Percentiles rank a stretch among this genome's conserved stretches.
Evolutionary conservation across 2,113 vertebrate species (phyloP).

Genomic region (Neomonachus schauinslandi): DNA sequence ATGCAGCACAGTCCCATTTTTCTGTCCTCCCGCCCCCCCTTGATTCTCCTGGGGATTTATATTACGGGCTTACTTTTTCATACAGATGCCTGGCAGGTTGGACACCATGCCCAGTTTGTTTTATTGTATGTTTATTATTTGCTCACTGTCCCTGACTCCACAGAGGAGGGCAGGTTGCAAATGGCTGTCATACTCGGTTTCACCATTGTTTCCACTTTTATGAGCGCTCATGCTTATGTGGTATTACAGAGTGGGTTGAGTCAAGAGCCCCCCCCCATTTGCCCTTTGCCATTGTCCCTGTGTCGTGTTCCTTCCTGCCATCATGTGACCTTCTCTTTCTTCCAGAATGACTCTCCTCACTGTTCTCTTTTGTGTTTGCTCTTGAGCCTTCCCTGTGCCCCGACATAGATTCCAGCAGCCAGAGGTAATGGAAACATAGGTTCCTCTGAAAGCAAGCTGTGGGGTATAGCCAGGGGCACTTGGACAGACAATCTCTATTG

Average conservation of each 20-base stretch:
- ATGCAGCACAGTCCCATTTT: background rate
- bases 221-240: background rate
- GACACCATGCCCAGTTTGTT: background rate
- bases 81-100: background rate
- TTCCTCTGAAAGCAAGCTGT: background rate
- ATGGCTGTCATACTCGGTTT: background rate
- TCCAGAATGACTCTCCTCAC: background rate
- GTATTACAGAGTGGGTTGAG: background rate
- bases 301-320: background rate
- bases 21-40: background rate
- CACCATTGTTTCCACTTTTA: background rate
- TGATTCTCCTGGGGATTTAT: background rate
- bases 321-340: background rate
- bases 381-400: background rate
- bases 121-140: constrained; percentile 30
- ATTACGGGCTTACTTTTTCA: background rate
- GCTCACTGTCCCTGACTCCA: background rate
- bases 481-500: too few species aligned
- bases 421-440: background rate
- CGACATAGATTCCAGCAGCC: background rate
- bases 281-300: background rate
- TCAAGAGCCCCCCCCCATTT: background rate
- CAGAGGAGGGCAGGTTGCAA: background rate
- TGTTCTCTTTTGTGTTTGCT: background rate
- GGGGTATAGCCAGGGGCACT: background rate